These are phyloP conservation scores for Endomychus coccineus DNA, from an alignment of 2,888 invertebrate genomes.

Conservation along the genomic window DNA sequence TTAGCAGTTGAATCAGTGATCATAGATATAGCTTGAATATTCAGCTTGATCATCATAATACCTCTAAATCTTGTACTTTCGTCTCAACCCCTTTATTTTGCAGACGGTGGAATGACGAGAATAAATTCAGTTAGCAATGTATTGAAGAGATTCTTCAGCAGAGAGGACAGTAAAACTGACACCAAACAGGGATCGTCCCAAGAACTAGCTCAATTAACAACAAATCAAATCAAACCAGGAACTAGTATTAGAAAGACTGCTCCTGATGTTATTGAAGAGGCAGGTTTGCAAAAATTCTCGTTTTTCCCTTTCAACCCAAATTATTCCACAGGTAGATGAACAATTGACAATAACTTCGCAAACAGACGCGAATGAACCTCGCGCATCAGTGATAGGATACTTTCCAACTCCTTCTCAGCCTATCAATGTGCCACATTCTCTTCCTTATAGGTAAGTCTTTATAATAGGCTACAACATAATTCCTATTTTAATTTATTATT, in stretches of 20 bases:
- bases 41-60: no score
- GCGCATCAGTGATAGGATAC: slow-evolving; percentile 58
- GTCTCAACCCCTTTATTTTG: no score
- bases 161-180: slow-evolving; percentile 56
- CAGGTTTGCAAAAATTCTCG: slow-evolving; percentile 27
- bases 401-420: slow-evolving; percentile 47
- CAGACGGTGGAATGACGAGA: slow-evolving; percentile 55
- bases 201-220: slow-evolving; percentile 32
- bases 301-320: slow-evolving; percentile 1
- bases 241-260: slow-evolving; percentile 57
- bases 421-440: slow-evolving; percentile 48
- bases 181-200: slow-evolving; percentile 19
- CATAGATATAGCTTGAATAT: no score
- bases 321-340: slow-evolving; percentile 58
- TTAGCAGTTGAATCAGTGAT: no score
- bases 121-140: slow-evolving; percentile 73
- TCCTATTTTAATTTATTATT: no score
- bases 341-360: slow-evolving; percentile 73
- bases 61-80: no score
- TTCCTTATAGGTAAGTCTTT: slow-evolving; percentile 25
- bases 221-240: slow-evolving; percentile 36
- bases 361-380: slow-evolving; percentile 47
- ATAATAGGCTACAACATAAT: not conserved
- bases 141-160: slow-evolving; percentile 67
- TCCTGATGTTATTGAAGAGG: slow-evolving; percentile 66